Evolutionary conservation across 92 coral and sea anemone species (phyloP).

Genomic region (Chrysogorgia sp.): DNA sequence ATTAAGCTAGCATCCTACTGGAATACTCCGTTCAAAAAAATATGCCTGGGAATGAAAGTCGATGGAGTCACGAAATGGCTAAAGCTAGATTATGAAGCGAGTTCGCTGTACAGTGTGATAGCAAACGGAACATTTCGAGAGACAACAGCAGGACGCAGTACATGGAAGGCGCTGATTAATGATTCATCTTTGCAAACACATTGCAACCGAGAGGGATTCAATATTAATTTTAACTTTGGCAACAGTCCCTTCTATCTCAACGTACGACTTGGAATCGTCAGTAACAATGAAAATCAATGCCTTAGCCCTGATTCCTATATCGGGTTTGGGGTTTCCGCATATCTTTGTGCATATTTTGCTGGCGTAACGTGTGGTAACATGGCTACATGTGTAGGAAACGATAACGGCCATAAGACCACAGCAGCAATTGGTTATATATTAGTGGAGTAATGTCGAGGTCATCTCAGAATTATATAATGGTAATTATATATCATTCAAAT

Average conservation of each 20-base stretch:
- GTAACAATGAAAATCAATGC: conserved; percentile 42
- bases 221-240: background rate
- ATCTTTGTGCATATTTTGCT: background rate
- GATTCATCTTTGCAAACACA: conserved; percentile 39
- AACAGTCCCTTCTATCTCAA: background rate
- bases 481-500: too few species aligned
- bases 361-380: conserved; percentile 25
- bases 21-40: conserved; percentile 25
- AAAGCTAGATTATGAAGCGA: too few species aligned
- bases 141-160: conserved; percentile 2
- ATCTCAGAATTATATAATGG: too few species aligned
- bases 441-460: conserved; percentile 43
- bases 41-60: background rate
- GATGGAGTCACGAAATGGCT: too few species aligned
- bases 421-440: conserved; percentile 29
- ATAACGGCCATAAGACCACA: conserved; percentile 19
- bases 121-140: background rate
- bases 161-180: conserved; percentile 53
- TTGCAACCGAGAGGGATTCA: conserved; percentile 56
- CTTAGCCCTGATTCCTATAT: conserved; percentile 45
- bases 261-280: conserved; percentile 48
- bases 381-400: background rate
- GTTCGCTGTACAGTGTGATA: conserved; percentile 24
- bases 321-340: conserved; percentile 52
- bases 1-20: conserved; percentile 13